Base-by-base conservation (phyloP, 2,888 invertebrate species). In the Apamea monoglypha region DNA sequence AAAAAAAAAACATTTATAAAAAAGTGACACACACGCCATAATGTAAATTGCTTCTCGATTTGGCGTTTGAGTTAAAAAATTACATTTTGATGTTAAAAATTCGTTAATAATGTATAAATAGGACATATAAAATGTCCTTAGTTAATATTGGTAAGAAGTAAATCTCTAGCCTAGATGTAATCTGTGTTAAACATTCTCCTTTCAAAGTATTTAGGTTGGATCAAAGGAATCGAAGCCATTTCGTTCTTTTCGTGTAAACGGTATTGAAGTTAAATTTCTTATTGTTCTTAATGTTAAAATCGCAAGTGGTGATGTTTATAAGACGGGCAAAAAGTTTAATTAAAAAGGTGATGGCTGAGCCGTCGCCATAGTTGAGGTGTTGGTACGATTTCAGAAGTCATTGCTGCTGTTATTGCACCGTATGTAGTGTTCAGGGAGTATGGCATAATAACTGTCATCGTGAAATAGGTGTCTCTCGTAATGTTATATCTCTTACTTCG, bases 11-110 rank as follows among this genome's bases (percentile, higher is more conserved):
- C 91, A 91, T 91, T 92, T 91, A 91, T 90, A 94, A 95, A 95
- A 96, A 96, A 96, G 95, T 97, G 96, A 96, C 96, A 97, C 96
- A 97, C 97, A 97, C 97, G 96, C 97, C 96, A 96, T 96, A 96
- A 96, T 97, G 97, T 96, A 96, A 96, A 96, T 97, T 96, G 95
- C 94, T 95, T 95, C 94, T 95, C 93, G 93, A 94, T 96, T 96
- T 96, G 96, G 96, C 96, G 96, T 96, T 96, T 95, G 93, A 93
- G 94, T 94, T 94, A 94, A 94, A 94, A 95, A 92, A 91, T 69
- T 94, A 94, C 93, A 94, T 95, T 95, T 96, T 94, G 89, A 95
- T 95, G 95, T 88, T 94, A 92, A 88, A 92, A 92, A 91, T 93
- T 93, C 90, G 89, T 92, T 91, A 92, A 90, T 90, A 93, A 92